Evolutionary conservation across 2,113 vertebrate species (phyloP), one percentile per base, ranked within the genome.

Genomic region (Boleophthalmus pectinirostris): DNA sequence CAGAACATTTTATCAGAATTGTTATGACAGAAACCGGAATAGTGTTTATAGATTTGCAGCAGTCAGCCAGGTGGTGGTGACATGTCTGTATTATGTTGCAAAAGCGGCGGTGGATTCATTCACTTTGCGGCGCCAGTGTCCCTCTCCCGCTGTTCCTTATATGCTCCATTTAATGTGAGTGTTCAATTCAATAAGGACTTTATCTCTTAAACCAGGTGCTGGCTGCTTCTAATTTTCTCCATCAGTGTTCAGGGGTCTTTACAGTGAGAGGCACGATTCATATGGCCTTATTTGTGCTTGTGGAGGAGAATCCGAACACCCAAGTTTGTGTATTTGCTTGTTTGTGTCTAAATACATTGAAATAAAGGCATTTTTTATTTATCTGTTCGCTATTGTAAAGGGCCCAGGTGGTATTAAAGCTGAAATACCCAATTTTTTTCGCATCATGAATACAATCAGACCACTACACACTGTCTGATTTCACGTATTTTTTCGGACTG

Each of bases 251-350:
- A 82, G 80, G 68, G 81, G 70, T 80, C 76, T 78, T 79, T 15
- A 47, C 80, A 65, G 77, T 69, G 74, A 73, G 71, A 73, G 74
- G 89, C 81, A 83, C 79, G 68, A 68, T 77, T 86, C 78, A 84
- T 88, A 87, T 91, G 83, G 74, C 76, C 82, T 89, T 84, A 77
- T 92, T 85, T 64, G 84, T 85, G 82, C 79, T 88, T 86, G 89
- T 92, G 90, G 73, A 83, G 79, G 92, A 88, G 90, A 90, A 93
- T 91, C 87, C 84, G 20, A 82, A 90, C 78, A 83, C 86, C 89
- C 87, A 90, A 82, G 85, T 86, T 70, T 87, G 85, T 86, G 89
- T 89, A 87, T 89, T 88, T 89, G 80, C 80, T 63, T 20, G 58
- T 82, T 89, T 84, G 74, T 82, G 73, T 71, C 75, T 83, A 83